Percentiles rank a stretch among this genome's conserved stretches.
These are phyloP conservation scores for Tolypeutes matacus DNA, from an alignment of 2,797 vertebrate genomes.

Conservation along the genomic window DNA sequence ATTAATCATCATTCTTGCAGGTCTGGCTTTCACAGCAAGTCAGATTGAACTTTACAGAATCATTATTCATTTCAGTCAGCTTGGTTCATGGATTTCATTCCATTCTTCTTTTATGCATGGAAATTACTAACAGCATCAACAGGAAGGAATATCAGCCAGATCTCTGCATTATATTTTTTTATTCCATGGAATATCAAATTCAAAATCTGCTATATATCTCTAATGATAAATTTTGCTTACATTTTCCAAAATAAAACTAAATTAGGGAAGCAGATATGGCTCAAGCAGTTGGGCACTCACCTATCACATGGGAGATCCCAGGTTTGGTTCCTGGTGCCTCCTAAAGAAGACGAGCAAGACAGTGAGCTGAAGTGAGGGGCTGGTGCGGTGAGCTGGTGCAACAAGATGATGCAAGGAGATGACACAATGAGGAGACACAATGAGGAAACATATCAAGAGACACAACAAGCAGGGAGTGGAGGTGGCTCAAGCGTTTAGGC, in stretches of 20 bases:
- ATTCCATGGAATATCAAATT: background rate
- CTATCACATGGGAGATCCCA: too few relatives aligned
- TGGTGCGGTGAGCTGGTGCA: too few relatives aligned
- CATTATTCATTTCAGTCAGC: background rate
- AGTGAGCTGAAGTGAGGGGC: too few relatives aligned
- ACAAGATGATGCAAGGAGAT: too few relatives aligned
- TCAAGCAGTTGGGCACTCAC: too few relatives aligned
- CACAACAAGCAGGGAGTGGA: too few relatives aligned
- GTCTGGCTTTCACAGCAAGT: background rate
- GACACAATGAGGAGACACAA: too few relatives aligned
- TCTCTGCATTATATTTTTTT: background rate
- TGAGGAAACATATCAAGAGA: too few relatives aligned
- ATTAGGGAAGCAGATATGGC: too few relatives aligned
- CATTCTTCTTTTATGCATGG: slow-evolving; percentile 36
- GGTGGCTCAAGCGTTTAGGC: too few relatives aligned
- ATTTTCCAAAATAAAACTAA: slow-evolving; percentile 33
- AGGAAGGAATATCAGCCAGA: slow-evolving; percentile 33
- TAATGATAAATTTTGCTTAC: background rate
- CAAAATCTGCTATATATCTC: background rate
- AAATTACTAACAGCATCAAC: slow-evolving; percentile 49
- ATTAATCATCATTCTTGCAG: slow-evolving; percentile 5
- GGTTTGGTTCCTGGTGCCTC: too few relatives aligned
- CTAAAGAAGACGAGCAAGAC: too few relatives aligned
- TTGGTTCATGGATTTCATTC: slow-evolving; percentile 17
- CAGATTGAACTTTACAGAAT: slow-evolving; percentile 45